phyloP scores from a whole-genome alignment of 2,797 vertebrate species.

The Percopsis omiscomaycus region DNA sequence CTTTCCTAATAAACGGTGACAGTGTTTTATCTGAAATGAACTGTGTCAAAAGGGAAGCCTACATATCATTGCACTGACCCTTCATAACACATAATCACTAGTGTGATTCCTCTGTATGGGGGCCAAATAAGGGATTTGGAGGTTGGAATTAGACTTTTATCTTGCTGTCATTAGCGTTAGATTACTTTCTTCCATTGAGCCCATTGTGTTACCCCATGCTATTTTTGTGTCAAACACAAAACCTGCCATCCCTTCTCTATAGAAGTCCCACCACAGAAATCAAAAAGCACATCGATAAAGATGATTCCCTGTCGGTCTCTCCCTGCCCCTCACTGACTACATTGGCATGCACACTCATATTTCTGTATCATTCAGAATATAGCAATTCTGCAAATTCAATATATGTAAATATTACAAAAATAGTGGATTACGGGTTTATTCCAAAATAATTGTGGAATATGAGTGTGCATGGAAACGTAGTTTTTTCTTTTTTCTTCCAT shows the following conservation, averaged over 20 bases:
- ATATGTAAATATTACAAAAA: too few relatives aligned
- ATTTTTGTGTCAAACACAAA: conserved; percentile 8
- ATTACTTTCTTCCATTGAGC: conserved; percentile 15
- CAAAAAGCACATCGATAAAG: conserved; percentile 24
- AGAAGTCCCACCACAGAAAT: conserved; percentile 5
- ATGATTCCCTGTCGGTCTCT: background rate
- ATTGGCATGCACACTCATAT: too few relatives aligned
- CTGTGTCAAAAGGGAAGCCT: conserved; percentile 53
- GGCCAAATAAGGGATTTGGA: conserved; percentile 47
- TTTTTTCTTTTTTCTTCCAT: background rate
- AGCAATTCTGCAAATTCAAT: too few relatives aligned
- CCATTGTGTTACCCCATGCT: conserved; percentile 9
- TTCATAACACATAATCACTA: conserved; percentile 20
- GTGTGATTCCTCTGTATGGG: conserved; percentile 23
- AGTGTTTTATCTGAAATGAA: conserved; percentile 52
- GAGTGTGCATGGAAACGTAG: background rate
- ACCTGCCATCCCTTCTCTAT: conserved; percentile 23
- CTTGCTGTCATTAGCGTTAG: conserved; percentile 4
- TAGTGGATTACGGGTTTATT: too few relatives aligned
- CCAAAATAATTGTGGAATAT: too few relatives aligned
- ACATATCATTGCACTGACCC: conserved; percentile 21
- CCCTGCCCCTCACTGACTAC: background rate
- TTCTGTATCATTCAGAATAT: too few relatives aligned
- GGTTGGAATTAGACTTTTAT: background rate
- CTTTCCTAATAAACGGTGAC: conserved; percentile 46